Base-by-base conservation (phyloP, 2,888 invertebrate genomes). In the Stenodera caucasica region DNA sequence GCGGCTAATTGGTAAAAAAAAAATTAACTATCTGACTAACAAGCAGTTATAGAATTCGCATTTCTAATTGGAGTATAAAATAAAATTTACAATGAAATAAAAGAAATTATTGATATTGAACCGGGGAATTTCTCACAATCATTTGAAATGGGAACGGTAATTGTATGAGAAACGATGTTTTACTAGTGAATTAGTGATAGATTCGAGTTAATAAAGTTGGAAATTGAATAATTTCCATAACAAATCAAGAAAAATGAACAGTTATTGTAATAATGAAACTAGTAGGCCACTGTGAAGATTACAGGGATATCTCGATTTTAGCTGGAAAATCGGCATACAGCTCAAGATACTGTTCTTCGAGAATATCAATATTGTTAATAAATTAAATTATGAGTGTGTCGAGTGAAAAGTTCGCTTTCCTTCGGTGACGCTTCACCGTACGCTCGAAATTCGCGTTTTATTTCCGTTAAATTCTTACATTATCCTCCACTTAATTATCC, bases 51-150 rank as follows among this genome's bases (percentile, higher is more conserved):
- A n/a, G n/a, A 18, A 18, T 40, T 40, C 40, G 2, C 18, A 40
- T 7, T 40, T 35, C 2, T 35, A 1, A 11, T 18, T 11, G 9
- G 11, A 18, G n/a, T n/a, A n/a, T n/a, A n/a, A n/a, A n/a, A n/a
- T n/a, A 40, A 18, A 21, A 11, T 1, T 4, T n/a, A n/a, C 33
- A 45, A 45, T 21, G 11, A 9, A 35, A 35, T 45, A 26, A 32
- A 32, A 32, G 1, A 45, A 45, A 18, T 3, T 21, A 15, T 21
- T 45, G 2, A 9, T 21, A 45, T 21, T 45, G 21, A 40, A 40
- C 18, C 11, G n/a, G n/a, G 15, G 45, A 45, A 45, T 45, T 45
- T 45, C 45, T 45, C 45, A 45, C 45, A 45, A 45, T 21, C 18
- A 45, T 45, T 45, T 45, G 2, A 21, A 9, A 45, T 11, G 11